Conservation (phyloP, 2,888 invertebrate species). For the Podabrus alpinus region DNA sequence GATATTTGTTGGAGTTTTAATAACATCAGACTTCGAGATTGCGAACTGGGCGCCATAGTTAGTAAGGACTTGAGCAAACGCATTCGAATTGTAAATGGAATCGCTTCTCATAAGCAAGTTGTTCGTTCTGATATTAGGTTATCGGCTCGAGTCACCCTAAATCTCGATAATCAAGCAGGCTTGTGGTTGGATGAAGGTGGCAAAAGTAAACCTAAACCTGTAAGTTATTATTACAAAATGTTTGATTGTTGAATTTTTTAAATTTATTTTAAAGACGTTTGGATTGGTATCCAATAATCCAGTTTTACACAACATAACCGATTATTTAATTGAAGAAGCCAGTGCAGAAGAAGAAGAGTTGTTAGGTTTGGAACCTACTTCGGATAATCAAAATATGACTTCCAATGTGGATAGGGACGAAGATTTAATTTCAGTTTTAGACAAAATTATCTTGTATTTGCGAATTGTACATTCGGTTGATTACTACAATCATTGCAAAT, state of each 20-base stretch:
- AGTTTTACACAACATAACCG: conserved; percentile 93
- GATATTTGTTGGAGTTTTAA: conserved; percentile 99
- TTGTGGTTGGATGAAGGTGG: conserved; percentile 70
- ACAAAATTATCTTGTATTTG: conserved; percentile 87
- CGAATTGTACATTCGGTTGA: conserved; percentile 98
- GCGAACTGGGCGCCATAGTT: conserved; percentile 92
- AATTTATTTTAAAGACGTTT: conserved; percentile 56
- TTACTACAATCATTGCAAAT: conserved; percentile 98
- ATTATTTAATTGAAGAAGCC: conserved; percentile 96
- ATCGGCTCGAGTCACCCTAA: conserved; percentile 88
- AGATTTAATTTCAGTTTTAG: conserved; percentile 70
- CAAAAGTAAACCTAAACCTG: conserved; percentile 49
- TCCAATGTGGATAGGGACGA: conserved; percentile 71
- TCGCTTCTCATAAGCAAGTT: conserved; percentile 88
- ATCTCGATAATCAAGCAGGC: conserved; percentile 84
- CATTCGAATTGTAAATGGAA: conserved; percentile 88
- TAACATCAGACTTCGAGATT: conserved; percentile 88
- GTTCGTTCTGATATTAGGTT: conserved; percentile 90
- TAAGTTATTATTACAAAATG: conserved; percentile 20
- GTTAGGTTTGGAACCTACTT: conserved; percentile 67
- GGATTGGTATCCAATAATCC: conserved; percentile 88
- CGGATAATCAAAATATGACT: conserved; percentile 56
- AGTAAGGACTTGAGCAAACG: conserved; percentile 95
- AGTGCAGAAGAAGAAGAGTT: conserved; percentile 97
- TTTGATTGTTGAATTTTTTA: background rate